These are phyloP conservation scores for Linnaemya tessellans DNA, from an alignment of 2,888 invertebrate genomes.

Conservation along the genomic window DNA sequence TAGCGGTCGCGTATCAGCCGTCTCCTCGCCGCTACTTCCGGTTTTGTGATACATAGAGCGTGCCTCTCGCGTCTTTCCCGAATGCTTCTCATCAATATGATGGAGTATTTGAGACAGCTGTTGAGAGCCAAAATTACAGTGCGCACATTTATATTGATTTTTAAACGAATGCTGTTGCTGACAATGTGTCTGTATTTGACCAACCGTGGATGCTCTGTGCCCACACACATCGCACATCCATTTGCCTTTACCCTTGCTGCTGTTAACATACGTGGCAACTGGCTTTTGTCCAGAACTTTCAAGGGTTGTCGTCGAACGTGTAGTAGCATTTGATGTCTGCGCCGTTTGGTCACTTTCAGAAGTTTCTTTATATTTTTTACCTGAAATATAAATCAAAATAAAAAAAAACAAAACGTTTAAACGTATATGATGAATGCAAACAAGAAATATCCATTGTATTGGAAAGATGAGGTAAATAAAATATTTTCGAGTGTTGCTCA, in stretches of 20 bases:
- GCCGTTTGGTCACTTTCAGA: slow-evolving; percentile 25
- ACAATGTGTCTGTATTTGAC: slow-evolving; percentile 76
- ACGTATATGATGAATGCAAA: no score
- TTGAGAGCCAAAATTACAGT: slow-evolving; percentile 86
- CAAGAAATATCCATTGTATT: no score
- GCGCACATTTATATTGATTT: slow-evolving; percentile 88
- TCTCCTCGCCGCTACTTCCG: slow-evolving; percentile 68
- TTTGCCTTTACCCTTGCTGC: slow-evolving; percentile 74
- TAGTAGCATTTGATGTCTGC: neutral
- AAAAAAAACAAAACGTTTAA: neutral
- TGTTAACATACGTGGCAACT: neutral
- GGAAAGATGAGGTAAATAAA: neutral
- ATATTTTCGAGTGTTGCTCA: slow-evolving; percentile 32
- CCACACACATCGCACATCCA: slow-evolving; percentile 78
- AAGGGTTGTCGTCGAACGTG: slow-evolving; percentile 36
- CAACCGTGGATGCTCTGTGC: slow-evolving; percentile 73
- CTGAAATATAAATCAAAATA: slow-evolving; percentile 23
- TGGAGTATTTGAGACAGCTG: slow-evolving; percentile 85
- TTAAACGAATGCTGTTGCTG: slow-evolving; percentile 85
- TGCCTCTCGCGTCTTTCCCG: slow-evolving; percentile 78
- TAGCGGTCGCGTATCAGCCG: slow-evolving; percentile 82
- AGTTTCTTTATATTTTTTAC: slow-evolving; percentile 68
- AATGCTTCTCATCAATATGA: slow-evolving; percentile 86
- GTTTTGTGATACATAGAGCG: slow-evolving; percentile 75
- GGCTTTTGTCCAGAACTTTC: slow-evolving; percentile 10